A percentile compares a stretch with the other conserved stretches of the same genome.
Evolutionary conservation across 2,797 vertebrate species (phyloP).

Genomic region (Sebastes nivosus): DNA sequence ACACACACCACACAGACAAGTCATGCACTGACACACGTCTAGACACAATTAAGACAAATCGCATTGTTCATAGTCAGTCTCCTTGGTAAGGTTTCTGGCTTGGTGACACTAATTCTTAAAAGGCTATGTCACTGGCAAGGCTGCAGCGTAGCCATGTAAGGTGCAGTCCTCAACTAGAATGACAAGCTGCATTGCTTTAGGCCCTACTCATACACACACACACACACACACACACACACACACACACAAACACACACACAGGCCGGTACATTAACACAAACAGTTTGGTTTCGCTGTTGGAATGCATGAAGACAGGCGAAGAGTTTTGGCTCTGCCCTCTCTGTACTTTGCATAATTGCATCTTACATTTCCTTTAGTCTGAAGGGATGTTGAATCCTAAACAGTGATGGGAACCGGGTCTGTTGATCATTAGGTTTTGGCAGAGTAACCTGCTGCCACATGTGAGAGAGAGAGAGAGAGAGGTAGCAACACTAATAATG

Average conservation of each 20-base stretch:
- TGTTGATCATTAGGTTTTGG: slow-evolving; percentile 70
- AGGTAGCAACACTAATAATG: slow-evolving; percentile 42
- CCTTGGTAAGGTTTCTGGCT: slow-evolving; percentile 58
- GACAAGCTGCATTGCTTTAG: slow-evolving; percentile 38
- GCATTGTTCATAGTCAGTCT: slow-evolving; percentile 35
- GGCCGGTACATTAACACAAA: slow-evolving; percentile 39
- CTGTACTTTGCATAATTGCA: slow-evolving; percentile 68
- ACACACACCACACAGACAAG: slow-evolving; percentile 23
- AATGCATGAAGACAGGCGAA: slow-evolving; percentile 50
- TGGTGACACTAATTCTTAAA: slow-evolving; percentile 64
- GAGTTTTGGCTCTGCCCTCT: slow-evolving; percentile 54
- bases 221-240: slow-evolving; percentile 21
- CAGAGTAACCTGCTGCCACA: slow-evolving; percentile 47
- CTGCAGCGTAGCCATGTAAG: slow-evolving; percentile 59
- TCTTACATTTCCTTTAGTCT: slow-evolving; percentile 66
- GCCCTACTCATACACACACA: slow-evolving; percentile 21
- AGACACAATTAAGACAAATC: slow-evolving; percentile 25
- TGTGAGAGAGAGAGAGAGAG: slow-evolving; percentile 25
- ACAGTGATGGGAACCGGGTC: slow-evolving; percentile 53
- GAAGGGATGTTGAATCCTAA: slow-evolving; percentile 55
- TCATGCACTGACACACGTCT: slow-evolving; percentile 26
- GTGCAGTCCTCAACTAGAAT: slow-evolving; percentile 41
- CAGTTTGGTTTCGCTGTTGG: slow-evolving; percentile 45
- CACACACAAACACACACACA: not conserved
- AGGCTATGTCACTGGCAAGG: slow-evolving; percentile 58